Percentiles rank a stretch among this genome's conserved stretches.
These are phyloP conservation scores for Hydrolagus affinis DNA, from an alignment of 2,113 vertebrate species.

Conservation along the genomic window DNA sequence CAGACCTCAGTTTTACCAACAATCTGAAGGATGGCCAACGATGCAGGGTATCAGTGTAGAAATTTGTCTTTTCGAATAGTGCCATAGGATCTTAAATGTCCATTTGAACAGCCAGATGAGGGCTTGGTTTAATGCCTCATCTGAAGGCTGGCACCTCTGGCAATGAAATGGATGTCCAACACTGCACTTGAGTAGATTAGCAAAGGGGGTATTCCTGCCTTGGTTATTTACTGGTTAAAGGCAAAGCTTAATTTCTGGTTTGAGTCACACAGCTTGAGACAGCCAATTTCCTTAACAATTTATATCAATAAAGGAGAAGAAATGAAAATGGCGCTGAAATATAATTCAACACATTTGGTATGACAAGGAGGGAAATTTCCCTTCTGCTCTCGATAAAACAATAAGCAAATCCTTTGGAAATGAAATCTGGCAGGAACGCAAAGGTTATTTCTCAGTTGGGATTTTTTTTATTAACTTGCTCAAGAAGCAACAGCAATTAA, in stretches of 20 bases:
- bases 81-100: neutral
- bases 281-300: conserved; percentile 40
- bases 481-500: conserved; percentile 21
- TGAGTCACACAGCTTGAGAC: conserved; percentile 35
- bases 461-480: conserved; percentile 23
- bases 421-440: neutral
- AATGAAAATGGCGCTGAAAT: conserved; percentile 36
- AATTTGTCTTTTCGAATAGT: conserved; percentile 32
- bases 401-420: conserved; percentile 33
- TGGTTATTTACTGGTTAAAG: too few relatives aligned
- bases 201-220: neutral
- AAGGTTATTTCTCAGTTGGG: conserved; percentile 25
- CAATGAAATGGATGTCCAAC: too few relatives aligned
- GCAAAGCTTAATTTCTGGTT: conserved; percentile 5
- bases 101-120: too few relatives aligned
- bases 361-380: conserved; percentile 29
- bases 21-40: too few relatives aligned
- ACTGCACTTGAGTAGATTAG: too few relatives aligned
- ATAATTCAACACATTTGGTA: conserved; percentile 33
- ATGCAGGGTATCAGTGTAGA: too few relatives aligned
- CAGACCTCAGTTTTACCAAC: too few relatives aligned
- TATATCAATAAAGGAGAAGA: conserved; percentile 37
- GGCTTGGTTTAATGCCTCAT: too few relatives aligned
- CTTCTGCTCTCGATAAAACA: conserved; percentile 35
- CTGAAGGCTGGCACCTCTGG: too few relatives aligned